Evolutionary conservation across 2,797 vertebrate species (phyloP).

Genomic region (Neopelma chrysocephalum): DNA sequence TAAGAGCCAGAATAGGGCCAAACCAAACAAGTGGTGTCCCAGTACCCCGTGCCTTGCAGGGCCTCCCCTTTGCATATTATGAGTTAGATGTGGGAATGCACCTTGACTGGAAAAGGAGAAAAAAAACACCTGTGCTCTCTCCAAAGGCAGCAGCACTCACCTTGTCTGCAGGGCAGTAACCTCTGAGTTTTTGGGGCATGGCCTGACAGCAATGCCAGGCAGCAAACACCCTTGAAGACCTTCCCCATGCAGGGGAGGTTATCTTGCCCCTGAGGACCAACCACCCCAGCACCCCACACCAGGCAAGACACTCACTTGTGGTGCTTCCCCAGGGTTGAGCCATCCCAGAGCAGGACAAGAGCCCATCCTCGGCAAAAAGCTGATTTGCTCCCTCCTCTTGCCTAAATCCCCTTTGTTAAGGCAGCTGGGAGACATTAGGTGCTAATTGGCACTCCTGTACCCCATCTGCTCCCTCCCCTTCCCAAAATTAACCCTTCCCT

Average conservation of each 20-base stretch:
- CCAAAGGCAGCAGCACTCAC: neutral
- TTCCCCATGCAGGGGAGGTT: neutral
- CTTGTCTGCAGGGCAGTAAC: neutral
- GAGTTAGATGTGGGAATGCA: fast-evolving
- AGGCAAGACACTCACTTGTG: fast-evolving
- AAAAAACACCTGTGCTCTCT: neutral
- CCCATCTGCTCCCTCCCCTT: too few relatives aligned
- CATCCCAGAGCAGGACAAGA: fast-evolving
- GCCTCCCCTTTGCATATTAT: neutral
- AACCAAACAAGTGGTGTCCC: fast-evolving
- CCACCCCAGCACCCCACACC: neutral
- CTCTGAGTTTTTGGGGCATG: fast-evolving
- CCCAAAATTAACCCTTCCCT: neutral
- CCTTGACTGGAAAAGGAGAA: neutral
- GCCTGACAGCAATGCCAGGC: fast-evolving
- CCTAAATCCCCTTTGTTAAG: neutral
- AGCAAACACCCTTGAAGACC: neutral
- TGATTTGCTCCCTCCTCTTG: neutral
- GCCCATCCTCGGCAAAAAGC: neutral
- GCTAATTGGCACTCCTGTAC: neutral
- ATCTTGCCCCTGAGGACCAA: neutral
- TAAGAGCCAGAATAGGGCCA: neutral
- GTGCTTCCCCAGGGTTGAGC: neutral
- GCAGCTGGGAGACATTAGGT: neutral
- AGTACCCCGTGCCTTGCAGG: fast-evolving